phyloP scores from a whole-genome alignment of 2,888 invertebrate species.

The Rhorus exstirpatorius region DNA sequence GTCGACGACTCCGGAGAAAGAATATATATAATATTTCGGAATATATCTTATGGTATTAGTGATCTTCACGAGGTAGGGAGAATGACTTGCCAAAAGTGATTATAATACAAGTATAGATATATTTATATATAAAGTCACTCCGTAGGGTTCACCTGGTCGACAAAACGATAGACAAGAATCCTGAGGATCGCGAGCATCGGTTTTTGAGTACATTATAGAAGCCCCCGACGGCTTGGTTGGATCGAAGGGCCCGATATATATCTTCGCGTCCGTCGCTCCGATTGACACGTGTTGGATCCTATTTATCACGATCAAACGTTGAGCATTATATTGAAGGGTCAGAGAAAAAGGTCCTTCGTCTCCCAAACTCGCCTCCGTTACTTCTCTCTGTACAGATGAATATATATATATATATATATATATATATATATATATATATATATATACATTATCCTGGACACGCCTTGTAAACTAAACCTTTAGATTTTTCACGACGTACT shows the following conservation, averaged over 20 bases:
- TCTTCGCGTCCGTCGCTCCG: slow-evolving; percentile 65
- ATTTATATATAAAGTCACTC: slow-evolving; percentile 9
- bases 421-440: too few species aligned
- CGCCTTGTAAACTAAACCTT: slow-evolving; percentile 32
- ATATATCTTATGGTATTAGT: slow-evolving; percentile 36
- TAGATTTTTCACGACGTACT: slow-evolving; percentile 21
- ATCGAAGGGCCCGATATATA: slow-evolving; percentile 67
- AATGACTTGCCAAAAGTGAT: slow-evolving; percentile 62
- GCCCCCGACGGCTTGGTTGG: slow-evolving; percentile 59
- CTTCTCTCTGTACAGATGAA: slow-evolving; percentile 54
- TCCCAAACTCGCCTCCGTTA: slow-evolving; percentile 60
- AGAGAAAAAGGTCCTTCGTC: slow-evolving; percentile 27
- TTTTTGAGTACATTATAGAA: slow-evolving; percentile 61
- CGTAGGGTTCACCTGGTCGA: slow-evolving; percentile 54
- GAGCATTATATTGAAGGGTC: slow-evolving; percentile 67
- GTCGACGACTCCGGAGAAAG: slow-evolving; percentile 34
- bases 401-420: too few species aligned
- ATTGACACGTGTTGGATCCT: slow-evolving; percentile 70
- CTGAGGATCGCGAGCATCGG: slow-evolving; percentile 1
- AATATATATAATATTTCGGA: slow-evolving; percentile 11
- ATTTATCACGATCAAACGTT: slow-evolving; percentile 64
- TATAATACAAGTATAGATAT: background rate
- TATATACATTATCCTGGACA: too few species aligned
- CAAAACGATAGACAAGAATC: slow-evolving; percentile 27
- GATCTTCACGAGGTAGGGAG: slow-evolving; percentile 43